Evolutionary conservation across 37 sponge, comb jelly and placozoan species (phyloP).

Genomic region (Spongilla lacustris): DNA sequence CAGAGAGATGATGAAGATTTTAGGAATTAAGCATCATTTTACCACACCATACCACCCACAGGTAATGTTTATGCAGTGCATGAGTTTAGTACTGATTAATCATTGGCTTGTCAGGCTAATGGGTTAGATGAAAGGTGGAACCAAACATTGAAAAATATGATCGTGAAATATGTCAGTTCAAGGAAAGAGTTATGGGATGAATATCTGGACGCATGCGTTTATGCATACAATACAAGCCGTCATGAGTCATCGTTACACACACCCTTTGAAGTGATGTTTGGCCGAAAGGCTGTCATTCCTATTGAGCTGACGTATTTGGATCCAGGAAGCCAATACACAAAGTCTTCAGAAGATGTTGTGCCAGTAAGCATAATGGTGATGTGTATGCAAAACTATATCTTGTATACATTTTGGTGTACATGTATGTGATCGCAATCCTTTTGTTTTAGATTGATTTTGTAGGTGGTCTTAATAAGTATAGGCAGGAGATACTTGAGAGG

Average conservation of each 20-base stretch:
- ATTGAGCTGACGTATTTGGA: constrained; percentile 18
- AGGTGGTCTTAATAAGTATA: too few species aligned
- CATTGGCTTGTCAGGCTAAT: constrained; percentile 18
- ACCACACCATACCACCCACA: constrained; percentile 53
- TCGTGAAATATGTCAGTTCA: constrained; percentile 26
- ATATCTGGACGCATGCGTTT: constrained; percentile 27
- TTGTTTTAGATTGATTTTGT: too few species aligned
- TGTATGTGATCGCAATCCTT: too few species aligned
- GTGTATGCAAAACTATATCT: too few species aligned
- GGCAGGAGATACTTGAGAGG: constrained; percentile 8
- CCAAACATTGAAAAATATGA: constrained; percentile 42
- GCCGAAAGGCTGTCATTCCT: constrained; percentile 36
- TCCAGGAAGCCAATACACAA: too few species aligned
- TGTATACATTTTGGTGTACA: too few species aligned
- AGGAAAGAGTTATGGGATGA: constrained; percentile 34
- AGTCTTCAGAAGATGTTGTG: too few species aligned
- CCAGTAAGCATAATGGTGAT: too few species aligned
- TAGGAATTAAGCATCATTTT: constrained; percentile 24
- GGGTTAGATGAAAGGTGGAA: constrained; percentile 44
- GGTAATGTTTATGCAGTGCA: constrained; percentile 3
- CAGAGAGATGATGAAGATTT: constrained; percentile 22
- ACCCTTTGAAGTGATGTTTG: constrained; percentile 54
- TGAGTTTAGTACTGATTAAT: not conserved
- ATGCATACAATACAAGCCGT: constrained; percentile 36
- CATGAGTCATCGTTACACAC: constrained; percentile 32